A percentile compares a stretch with the other conserved stretches of the same genome.
Conservation (phyloP, 2,797 vertebrate genomes). For the Phoxinus dragarum region DNA sequence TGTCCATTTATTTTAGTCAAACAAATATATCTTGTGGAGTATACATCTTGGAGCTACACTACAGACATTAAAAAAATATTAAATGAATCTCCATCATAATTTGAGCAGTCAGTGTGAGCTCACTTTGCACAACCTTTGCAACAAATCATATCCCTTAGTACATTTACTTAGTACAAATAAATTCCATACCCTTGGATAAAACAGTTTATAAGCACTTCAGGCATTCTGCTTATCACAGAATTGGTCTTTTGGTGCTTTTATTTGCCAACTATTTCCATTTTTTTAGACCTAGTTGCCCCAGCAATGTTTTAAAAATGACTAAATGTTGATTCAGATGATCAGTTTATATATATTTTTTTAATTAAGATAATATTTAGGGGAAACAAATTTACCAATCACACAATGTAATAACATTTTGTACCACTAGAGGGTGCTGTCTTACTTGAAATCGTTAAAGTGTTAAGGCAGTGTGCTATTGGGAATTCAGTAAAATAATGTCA, state of each 20-base stretch:
- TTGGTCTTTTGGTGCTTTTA: neutral
- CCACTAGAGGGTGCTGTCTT: conserved; percentile 53
- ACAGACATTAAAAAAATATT: neutral
- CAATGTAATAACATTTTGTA: conserved; percentile 8
- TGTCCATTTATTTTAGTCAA: neutral
- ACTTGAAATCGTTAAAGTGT: neutral
- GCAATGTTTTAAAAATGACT: neutral
- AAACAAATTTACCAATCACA: neutral
- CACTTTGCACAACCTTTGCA: neutral
- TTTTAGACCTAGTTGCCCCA: neutral
- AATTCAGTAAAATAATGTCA: neutral
- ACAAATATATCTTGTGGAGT: neutral
- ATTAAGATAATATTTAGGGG: neutral
- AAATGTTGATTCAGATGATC: neutral
- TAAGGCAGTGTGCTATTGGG: neutral
- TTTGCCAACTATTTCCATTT: neutral
- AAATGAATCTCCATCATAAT: neutral
- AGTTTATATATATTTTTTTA: neutral
- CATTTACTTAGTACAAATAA: neutral
- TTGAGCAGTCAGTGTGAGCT: neutral
- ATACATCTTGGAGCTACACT: neutral
- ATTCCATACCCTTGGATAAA: neutral
- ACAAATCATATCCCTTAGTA: neutral
- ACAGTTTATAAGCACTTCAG: neutral
- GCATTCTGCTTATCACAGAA: neutral